These are phyloP conservation scores for Andrena marginata DNA, from an alignment of 2,888 invertebrate genomes.

Conservation along the genomic window DNA sequence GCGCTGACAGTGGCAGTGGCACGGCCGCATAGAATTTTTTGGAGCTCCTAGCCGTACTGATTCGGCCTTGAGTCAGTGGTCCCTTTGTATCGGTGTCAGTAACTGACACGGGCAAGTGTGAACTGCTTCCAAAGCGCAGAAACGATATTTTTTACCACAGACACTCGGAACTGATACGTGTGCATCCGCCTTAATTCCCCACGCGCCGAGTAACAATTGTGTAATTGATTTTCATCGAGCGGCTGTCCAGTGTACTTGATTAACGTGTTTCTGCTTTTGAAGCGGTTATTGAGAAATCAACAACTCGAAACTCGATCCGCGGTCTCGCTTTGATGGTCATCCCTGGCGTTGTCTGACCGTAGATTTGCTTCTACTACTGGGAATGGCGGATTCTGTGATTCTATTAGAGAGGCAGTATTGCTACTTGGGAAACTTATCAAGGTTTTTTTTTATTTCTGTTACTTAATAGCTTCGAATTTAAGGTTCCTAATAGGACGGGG, in stretches of 20 bases:
- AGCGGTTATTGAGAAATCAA: conserved; percentile 8
- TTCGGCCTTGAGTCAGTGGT: no score
- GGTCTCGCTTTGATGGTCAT: neutral
- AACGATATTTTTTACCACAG: no score
- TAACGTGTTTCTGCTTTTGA: conserved; percentile 18
- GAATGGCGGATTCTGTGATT: neutral
- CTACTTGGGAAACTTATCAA: neutral
- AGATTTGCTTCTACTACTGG: conserved; percentile 1
- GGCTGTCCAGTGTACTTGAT: neutral
- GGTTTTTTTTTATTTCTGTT: neutral
- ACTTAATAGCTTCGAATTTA: neutral
- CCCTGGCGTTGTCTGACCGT: neutral
- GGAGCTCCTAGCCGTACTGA: no score
- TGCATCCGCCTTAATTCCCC: conserved; percentile 1
- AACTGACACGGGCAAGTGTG: no score
- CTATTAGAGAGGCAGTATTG: neutral
- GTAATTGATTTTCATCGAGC: conserved; percentile 24
- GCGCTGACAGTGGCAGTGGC: no score
- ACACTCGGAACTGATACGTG: no score
- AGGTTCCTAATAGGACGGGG: no score
- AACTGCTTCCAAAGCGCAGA: no score
- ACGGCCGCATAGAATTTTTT: no score
- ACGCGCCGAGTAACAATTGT: neutral
- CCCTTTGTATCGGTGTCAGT: no score
- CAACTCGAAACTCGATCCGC: neutral